Conservation (phyloP, 1,140 invertebrate species). For the Coptotermes formosanus region DNA sequence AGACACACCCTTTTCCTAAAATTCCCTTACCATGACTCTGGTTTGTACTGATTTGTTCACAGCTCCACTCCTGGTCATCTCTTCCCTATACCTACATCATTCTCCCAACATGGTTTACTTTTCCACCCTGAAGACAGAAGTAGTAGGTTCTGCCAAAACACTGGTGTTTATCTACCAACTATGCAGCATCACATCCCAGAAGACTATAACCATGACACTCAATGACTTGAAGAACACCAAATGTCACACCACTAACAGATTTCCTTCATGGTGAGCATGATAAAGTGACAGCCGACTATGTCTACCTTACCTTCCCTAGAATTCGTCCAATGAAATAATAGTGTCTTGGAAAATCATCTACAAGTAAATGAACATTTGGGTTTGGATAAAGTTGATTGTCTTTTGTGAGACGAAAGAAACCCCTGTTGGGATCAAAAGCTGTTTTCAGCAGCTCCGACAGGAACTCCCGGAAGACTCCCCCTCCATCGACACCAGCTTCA, state of each 20-base stretch:
- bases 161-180: too few relatives aligned
- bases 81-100: too few relatives aligned
- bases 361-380: slow-evolving; percentile 80
- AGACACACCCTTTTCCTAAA: too few relatives aligned
- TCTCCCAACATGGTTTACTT: too few relatives aligned
- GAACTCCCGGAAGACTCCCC: slow-evolving; percentile 91
- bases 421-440: slow-evolving; percentile 94
- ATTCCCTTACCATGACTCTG: too few relatives aligned
- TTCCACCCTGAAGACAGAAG: too few relatives aligned
- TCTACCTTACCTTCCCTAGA: slow-evolving; percentile 75
- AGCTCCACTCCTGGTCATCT: too few relatives aligned
- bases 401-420: slow-evolving; percentile 88
- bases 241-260: background rate
- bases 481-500: slow-evolving; percentile 95
- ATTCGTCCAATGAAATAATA: slow-evolving; percentile 96
- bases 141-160: too few relatives aligned
- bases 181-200: too few relatives aligned
- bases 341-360: slow-evolving; percentile 84
- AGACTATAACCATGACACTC: too few relatives aligned
- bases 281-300: slow-evolving; percentile 20
- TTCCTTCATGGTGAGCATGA: background rate
- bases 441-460: slow-evolving; percentile 88
- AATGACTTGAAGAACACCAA: background rate
- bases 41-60: too few relatives aligned
- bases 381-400: slow-evolving; percentile 96